phyloP scores from a whole-genome alignment of 2,113 vertebrate genomes.

The Canis aureus region DNA sequence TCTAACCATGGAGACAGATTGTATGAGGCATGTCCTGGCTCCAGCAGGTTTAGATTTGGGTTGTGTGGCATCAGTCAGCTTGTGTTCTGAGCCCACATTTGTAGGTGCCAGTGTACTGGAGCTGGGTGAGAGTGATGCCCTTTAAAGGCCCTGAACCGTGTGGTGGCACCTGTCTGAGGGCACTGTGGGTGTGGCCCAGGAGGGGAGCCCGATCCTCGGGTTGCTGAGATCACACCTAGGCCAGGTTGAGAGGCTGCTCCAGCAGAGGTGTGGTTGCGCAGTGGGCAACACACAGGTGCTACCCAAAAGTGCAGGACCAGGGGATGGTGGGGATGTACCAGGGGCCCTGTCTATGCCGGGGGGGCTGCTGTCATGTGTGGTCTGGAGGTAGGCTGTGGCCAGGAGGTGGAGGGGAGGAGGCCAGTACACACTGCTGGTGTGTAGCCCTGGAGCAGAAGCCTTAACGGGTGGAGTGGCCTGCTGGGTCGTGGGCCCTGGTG shows the following conservation, averaged over 20 bases:
- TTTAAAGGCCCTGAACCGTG: accelerated
- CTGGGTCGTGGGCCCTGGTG: accelerated
- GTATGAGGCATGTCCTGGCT: neutral
- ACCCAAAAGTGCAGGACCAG: neutral
- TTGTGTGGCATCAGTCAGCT: too few relatives aligned
- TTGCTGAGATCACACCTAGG: neutral
- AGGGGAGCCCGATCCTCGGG: neutral
- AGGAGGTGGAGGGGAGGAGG: neutral
- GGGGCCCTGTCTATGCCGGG: neutral
- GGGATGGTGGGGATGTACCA: neutral
- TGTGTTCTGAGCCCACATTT: neutral
- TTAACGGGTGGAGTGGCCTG: neutral
- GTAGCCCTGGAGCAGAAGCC: neutral
- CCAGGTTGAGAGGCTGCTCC: neutral
- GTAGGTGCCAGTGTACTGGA: neutral
- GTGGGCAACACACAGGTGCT: neutral
- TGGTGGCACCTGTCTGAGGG: accelerated
- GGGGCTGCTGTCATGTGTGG: neutral
- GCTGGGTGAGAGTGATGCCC: neutral
- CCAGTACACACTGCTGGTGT: accelerated
- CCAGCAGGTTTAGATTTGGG: neutral
- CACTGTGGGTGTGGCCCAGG: neutral
- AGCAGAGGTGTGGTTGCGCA: accelerated
- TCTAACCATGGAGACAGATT: neutral
- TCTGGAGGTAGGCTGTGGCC: neutral